Conservation (phyloP, 2,797 vertebrate genomes). For the Sebastes miniatus region DNA sequence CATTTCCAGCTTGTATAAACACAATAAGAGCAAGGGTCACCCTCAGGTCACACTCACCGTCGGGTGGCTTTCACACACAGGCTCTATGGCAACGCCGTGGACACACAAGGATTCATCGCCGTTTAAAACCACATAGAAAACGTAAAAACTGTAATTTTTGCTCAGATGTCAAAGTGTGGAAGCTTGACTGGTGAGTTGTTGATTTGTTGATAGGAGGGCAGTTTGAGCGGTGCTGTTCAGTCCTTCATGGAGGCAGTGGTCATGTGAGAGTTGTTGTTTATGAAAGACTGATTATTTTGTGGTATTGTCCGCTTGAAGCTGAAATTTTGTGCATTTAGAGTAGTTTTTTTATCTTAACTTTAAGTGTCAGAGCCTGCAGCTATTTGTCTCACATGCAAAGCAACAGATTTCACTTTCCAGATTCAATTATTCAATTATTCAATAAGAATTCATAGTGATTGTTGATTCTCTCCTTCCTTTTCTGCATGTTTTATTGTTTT, state of each 20-base stretch:
- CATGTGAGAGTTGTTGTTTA: neutral
- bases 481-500: neutral
- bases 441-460: neutral
- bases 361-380: neutral
- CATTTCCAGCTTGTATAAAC: constrained; percentile 73
- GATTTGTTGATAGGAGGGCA: neutral
- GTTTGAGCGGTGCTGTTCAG: neutral
- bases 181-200: constrained; percentile 22
- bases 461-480: neutral
- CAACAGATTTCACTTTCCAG: constrained; percentile 11
- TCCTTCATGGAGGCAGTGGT: neutral
- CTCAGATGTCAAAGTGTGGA: constrained; percentile 6
- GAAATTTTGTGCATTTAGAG: neutral
- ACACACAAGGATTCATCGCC: neutral
- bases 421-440: neutral
- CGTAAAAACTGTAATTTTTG: neutral
- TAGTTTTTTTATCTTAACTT: neutral
- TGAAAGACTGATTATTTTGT: constrained; percentile 12
- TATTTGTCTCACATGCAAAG: constrained; percentile 4
- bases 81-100: constrained; percentile 16
- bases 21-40: constrained; percentile 68
- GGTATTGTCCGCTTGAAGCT: constrained; percentile 32
- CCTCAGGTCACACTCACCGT: constrained; percentile 37
- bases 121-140: neutral
- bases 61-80: constrained; percentile 31